Evolutionary conservation across 1,140 invertebrate species (phyloP), one percentile per base, ranked within the genome.

Genomic region (Philotrypesis tridentata): DNA sequence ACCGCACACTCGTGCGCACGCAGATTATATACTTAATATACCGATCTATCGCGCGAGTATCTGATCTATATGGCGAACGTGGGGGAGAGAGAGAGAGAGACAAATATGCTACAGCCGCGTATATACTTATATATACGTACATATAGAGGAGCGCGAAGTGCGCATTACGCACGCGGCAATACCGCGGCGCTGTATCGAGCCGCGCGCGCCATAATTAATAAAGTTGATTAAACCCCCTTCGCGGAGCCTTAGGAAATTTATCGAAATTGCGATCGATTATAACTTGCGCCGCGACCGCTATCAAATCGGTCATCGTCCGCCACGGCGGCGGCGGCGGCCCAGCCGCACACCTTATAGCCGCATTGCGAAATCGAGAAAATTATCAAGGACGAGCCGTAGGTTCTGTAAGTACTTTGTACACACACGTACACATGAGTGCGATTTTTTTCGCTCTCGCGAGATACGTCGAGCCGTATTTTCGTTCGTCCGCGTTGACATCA

Each of bases 281-380:
- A 77, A 67, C 31, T 74, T 23, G 23, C 23, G 14, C 31, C 21
- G 17, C 21, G 17, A 55, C 4, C 71, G 61, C 60, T 68, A 81
- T 81, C 65, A 43, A 68, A 60, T 63, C 80, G 74, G 55, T 21
- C 74, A 82, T 77, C 65, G 48, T 77, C 80, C 65, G 31, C 31
- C 31, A 21, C 27, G 33, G n/a, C n/a, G 12, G 12, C 17, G 33
- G 21, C 4, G 33, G n/a, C n/a, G n/a, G n/a, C 23, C 25, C 23
- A 40, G 71, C 23, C 37, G 68, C 31, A 14, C 21, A 21, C 31
- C 31, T 70, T 70, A 33, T 21, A 55, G 61, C 29, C 2, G 43
- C 67, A 60, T 81, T 81, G 72, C 21, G 72, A 81, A 75, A 81
- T 75, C 63, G 37, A 80, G 79, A 81, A 81, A 81, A 75, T 81